phyloP scores from a whole-genome alignment of 2,113 vertebrate genomes.

The Scomber scombrus region DNA sequence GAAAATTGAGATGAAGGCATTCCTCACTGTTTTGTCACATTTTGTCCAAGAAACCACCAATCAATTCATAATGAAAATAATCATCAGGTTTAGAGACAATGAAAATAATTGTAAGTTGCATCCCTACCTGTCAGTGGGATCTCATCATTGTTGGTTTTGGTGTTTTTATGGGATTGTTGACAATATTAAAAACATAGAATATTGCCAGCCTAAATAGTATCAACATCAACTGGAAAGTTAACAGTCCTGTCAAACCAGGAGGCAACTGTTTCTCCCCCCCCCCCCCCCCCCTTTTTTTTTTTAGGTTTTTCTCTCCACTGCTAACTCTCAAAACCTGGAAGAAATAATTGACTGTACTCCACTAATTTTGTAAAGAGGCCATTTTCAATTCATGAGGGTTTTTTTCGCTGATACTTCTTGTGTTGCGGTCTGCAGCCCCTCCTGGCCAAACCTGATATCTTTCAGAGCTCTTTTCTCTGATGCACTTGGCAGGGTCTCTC shows the following conservation, averaged over 20 bases:
- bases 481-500: constrained; percentile 74
- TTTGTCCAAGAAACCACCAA: not conserved
- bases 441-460: constrained; percentile 79
- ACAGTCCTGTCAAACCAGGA: not conserved
- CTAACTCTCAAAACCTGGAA: constrained; percentile 51
- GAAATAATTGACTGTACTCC: constrained; percentile 59
- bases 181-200: too few species aligned
- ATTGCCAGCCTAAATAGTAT: too few species aligned
- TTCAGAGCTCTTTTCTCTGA: constrained; percentile 70
- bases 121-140: not conserved
- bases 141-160: too few species aligned
- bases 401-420: constrained; percentile 55
- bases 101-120: not conserved
- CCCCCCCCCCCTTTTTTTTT: not conserved
- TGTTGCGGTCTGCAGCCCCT: constrained; percentile 67
- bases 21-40: not conserved
- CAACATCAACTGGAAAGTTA: not conserved
- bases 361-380: constrained; percentile 60
- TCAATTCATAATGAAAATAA: not conserved
- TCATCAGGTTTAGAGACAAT: not conserved
- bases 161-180: too few species aligned
- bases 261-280: not conserved
- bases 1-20: not conserved
- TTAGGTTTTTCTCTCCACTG: not conserved
- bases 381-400: constrained; percentile 64